Evolutionary conservation across 2,797 vertebrate genomes (phyloP).

Genomic region (Acrossocheilus fasciatus): DNA sequence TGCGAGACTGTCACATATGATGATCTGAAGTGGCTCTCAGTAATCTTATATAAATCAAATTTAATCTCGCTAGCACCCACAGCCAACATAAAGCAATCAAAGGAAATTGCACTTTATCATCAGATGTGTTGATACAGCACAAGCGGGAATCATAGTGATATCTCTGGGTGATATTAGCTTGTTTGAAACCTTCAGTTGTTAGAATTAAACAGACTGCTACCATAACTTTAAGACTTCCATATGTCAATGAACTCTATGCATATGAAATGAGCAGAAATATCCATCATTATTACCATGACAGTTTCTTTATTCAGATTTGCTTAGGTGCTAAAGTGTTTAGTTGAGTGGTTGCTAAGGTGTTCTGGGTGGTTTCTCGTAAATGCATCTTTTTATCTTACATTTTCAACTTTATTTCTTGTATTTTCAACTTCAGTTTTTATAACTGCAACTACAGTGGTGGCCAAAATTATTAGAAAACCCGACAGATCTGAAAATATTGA

Average conservation of each 20-base stretch:
- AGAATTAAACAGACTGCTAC: not conserved
- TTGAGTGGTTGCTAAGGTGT: not conserved
- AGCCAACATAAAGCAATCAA: slow-evolving; percentile 12
- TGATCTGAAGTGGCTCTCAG: slow-evolving; percentile 8
- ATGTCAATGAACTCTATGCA: not conserved
- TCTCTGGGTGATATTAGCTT: not conserved
- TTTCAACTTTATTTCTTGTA: not conserved
- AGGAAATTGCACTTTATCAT: slow-evolving; percentile 12
- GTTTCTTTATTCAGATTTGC: not conserved
- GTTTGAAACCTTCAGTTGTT: not conserved
- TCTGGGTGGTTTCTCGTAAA: not conserved
- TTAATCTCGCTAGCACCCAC: not conserved
- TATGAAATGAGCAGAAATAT: not conserved
- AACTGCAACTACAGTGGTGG: not conserved
- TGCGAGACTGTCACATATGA: not conserved
- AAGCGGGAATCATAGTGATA: not conserved
- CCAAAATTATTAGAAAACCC: too few relatives aligned
- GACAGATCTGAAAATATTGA: too few relatives aligned
- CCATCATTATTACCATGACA: not conserved
- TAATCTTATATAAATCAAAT: slow-evolving; percentile 25
- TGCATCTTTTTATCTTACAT: not conserved
- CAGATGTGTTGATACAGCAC: slow-evolving; percentile 9
- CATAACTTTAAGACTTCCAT: not conserved
- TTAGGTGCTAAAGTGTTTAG: not conserved
- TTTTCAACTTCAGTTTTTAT: not conserved